Base-by-base conservation (phyloP, 1,140 invertebrate genomes). In the Penaeus chinensis region DNA sequence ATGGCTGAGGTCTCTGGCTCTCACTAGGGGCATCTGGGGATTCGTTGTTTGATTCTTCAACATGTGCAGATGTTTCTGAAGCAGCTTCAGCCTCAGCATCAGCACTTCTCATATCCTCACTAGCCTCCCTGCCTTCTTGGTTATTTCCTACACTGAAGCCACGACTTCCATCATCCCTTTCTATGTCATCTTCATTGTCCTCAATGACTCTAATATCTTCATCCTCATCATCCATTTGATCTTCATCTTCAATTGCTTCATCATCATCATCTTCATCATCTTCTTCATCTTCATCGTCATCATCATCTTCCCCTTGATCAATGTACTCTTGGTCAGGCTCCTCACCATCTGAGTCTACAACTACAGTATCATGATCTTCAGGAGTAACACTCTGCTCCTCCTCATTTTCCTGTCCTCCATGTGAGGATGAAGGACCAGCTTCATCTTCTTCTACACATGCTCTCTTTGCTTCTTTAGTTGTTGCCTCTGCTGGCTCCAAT, bases 1-100 rank as follows among this genome's bases (percentile, higher is more conserved):
- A 89, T 91, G 91, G 80, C 92, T 93, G 89, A 92, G 93, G 66
- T 92, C 92, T 32, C 91, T 91, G 79, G 93, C 93, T 88, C 92
- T 93, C 82, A 86, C 86, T 88, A 32, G 80, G 86, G 0, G 66
- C 27, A 60, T 78, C 87, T 54, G 69, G 80, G 60, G 82, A 61
- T 63, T 89, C 84, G 27, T 61, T 74, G 24, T 89, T 89, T 16
- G 89, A 87, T 27, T 88, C 89, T 54, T 91, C 91, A 22, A 78
- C 79, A 47, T 90, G 89, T 10, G 81, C 89, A 24, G 85, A 90
- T 85, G 91, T 89, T 90, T 92, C 92, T 65, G 92, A 91, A 71
- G 93, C 91, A 84, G 92, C 92, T 89, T 93, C 91, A 84, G 92
- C 91, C 89, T 91, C 92, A 87, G 79, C 80, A 18, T 90, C 89